Conservation (phyloP, 2,113 vertebrate species). For the Chaenocephalus aceratus region DNA sequence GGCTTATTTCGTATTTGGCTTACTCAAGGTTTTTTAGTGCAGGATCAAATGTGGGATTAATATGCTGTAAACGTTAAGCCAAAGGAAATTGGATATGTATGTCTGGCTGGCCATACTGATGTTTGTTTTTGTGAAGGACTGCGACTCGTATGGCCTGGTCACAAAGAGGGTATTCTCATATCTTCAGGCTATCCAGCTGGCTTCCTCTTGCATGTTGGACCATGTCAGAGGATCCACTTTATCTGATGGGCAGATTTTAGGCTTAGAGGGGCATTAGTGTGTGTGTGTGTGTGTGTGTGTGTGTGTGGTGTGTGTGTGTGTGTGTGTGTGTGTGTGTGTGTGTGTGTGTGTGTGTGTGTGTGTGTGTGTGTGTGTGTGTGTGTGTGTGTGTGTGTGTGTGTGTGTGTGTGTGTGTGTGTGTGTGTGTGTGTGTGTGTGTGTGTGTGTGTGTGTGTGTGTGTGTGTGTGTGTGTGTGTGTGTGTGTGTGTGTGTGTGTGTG, state of each 20-base stretch:
- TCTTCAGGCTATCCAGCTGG: constrained; percentile 73
- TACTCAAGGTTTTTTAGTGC: constrained; percentile 57
- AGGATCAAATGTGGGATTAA: constrained; percentile 74
- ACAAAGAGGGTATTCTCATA: constrained; percentile 66
- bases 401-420: constrained; percentile 13
- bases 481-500: constrained; percentile 26
- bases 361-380: constrained; percentile 20
- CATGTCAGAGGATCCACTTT: constrained; percentile 67
- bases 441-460: constrained; percentile 18
- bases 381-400: constrained; percentile 24
- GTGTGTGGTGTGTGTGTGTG: constrained; percentile 14
- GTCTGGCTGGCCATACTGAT: constrained; percentile 61
- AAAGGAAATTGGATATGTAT: constrained; percentile 77
- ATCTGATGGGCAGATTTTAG: constrained; percentile 69
- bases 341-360: constrained; percentile 19
- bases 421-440: constrained; percentile 35
- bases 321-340: constrained; percentile 26
- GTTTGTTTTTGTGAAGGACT: constrained; percentile 74
- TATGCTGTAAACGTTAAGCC: constrained; percentile 72
- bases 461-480: background rate
- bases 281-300: constrained; percentile 8
- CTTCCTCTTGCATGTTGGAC: constrained; percentile 67
- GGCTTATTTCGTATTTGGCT: constrained; percentile 67
- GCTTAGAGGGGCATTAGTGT: constrained; percentile 48
- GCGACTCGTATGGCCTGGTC: constrained; percentile 57